These are phyloP conservation scores for Phrynocephalus forsythii DNA, from an alignment of 2,797 vertebrate species.

Conservation along the genomic window DNA sequence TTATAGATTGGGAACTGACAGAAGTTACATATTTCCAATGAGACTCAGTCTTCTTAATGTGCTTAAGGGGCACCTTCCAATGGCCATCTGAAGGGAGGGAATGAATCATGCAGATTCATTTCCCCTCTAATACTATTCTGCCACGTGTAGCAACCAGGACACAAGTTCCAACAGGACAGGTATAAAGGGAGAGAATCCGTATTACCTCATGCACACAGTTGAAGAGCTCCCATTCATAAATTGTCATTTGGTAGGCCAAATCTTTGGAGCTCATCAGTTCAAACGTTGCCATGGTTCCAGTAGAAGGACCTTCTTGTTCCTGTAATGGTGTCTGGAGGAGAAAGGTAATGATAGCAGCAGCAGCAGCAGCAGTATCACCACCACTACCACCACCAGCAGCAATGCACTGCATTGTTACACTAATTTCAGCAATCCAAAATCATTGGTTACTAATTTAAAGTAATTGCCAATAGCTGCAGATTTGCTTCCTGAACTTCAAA, in stretches of 20 bases:
- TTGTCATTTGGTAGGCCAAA: slow-evolving; percentile 94
- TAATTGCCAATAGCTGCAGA: no score
- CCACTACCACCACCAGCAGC: no score
- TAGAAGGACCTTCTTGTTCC: slow-evolving; percentile 93
- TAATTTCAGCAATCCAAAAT: no score
- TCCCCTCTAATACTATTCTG: background rate
- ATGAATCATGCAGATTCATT: no score
- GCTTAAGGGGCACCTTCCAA: background rate
- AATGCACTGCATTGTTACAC: no score
- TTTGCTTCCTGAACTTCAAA: no score
- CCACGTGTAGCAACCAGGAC: background rate
- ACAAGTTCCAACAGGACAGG: background rate
- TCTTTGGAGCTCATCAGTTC: slow-evolving; percentile 99
- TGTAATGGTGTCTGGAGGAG: slow-evolving; percentile 86
- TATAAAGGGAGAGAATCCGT: background rate
- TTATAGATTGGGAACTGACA: background rate
- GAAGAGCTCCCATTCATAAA: slow-evolving; percentile 98
- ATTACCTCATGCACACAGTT: slow-evolving; percentile 96
- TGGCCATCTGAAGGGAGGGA: background rate
- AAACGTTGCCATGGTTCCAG: slow-evolving; percentile 88
- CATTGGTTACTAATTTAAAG: no score
- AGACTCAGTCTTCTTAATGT: background rate
- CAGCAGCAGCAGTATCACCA: no score
- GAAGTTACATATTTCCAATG: background rate
- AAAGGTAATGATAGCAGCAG: background rate